phyloP scores from a whole-genome alignment of 2,888 invertebrate species.

The Hetaerina titia region DNA sequence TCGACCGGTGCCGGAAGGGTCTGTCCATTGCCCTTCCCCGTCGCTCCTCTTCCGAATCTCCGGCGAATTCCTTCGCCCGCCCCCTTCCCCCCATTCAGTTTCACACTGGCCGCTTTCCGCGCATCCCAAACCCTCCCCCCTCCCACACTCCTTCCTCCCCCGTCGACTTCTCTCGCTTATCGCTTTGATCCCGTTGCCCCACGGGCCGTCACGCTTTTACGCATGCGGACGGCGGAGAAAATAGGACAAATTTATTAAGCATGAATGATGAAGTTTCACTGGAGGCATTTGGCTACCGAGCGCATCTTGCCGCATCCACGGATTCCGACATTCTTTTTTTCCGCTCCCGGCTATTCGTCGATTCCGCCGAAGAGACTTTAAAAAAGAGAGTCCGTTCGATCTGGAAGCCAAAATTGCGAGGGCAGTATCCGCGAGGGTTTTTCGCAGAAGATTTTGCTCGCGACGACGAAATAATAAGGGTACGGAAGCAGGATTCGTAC shows the following conservation, averaged over 20 bases:
- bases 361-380: not conserved
- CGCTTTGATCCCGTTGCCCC: conserved; percentile 44
- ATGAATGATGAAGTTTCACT: conserved; percentile 39
- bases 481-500: not conserved
- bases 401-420: not conserved
- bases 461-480: not conserved
- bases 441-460: not conserved
- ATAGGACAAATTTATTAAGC: conserved; percentile 16
- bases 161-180: conserved; percentile 16
- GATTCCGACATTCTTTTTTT: not conserved
- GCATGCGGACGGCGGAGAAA: conserved; percentile 5
- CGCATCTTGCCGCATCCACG: not conserved
- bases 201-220: conserved; percentile 47
- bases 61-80: conserved; percentile 12
- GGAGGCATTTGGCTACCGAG: not conserved
- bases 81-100: not conserved
- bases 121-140: not conserved
- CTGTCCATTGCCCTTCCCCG: not conserved
- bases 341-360: not conserved
- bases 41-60: not conserved
- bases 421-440: not conserved
- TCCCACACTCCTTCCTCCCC: not conserved
- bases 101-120: not conserved
- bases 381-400: not conserved
- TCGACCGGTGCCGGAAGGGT: not conserved